Conservation (phyloP, 2,888 invertebrate species). For the Epistrophe grossulariae region DNA sequence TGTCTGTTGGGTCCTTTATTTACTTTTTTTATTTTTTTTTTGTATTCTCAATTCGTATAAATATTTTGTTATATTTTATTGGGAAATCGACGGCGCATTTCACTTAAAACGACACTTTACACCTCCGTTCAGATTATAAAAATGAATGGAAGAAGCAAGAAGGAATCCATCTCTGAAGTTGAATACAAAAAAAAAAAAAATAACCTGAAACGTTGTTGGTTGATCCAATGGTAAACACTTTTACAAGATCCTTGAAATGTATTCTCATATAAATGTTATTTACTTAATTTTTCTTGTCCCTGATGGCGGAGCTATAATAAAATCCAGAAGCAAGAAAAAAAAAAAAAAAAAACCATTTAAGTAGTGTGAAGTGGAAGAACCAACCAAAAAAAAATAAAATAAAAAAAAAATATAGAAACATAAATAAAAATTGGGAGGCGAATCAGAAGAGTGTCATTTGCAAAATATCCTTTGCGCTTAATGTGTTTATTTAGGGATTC, state of each 20-base stretch:
- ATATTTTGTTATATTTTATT: constrained; percentile 67
- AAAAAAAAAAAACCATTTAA: constrained; percentile 26
- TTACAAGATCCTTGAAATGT: constrained; percentile 67
- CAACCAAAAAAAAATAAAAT: constrained; percentile 7
- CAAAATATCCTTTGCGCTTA: constrained; percentile 72
- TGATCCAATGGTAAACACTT: constrained; percentile 67
- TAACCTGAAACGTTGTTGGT: constrained; percentile 11
- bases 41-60: constrained; percentile 37
- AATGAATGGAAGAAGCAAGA: neutral
- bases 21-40: constrained; percentile 5
- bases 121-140: constrained; percentile 40
- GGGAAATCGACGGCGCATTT: constrained; percentile 61
- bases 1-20: constrained; percentile 53
- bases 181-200: neutral
- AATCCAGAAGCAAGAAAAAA: constrained; percentile 22
- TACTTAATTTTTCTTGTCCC: constrained; percentile 68
- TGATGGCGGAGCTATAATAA: constrained; percentile 30
- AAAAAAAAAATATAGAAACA: neutral
- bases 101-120: constrained; percentile 61
- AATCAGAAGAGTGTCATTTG: constrained; percentile 70
- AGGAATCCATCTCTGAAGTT: constrained; percentile 15
- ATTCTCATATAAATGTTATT: constrained; percentile 74
- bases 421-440: constrained; percentile 41
- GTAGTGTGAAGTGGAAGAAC: constrained; percentile 34
- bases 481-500: constrained; percentile 69